Evolutionary conservation across 2,113 vertebrate genomes (phyloP).

Genomic region (Eublepharis macularius): DNA sequence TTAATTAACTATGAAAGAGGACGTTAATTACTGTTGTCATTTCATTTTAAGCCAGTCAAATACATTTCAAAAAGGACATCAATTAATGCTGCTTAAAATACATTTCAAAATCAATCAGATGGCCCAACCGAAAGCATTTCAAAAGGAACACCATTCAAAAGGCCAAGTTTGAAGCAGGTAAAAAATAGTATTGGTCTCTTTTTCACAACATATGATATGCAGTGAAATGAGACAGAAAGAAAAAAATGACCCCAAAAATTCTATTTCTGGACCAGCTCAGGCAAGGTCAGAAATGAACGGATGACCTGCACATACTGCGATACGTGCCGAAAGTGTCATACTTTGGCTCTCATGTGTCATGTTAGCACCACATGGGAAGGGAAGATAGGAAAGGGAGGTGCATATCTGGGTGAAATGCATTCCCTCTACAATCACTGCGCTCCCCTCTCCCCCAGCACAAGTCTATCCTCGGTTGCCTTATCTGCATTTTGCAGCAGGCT

Average conservation of each 20-base stretch:
- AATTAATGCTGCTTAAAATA: conserved; percentile 49
- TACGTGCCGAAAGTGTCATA: conserved; percentile 39
- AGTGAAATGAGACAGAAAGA: conserved; percentile 67
- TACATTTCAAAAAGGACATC: conserved; percentile 61
- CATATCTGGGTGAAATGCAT: conserved; percentile 58
- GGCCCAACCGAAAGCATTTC: conserved; percentile 51
- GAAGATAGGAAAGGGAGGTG: conserved; percentile 29
- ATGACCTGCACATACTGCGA: conserved; percentile 41
- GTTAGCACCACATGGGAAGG: conserved; percentile 11
- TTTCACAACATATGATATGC: conserved; percentile 63
- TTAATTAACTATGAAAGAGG: conserved; percentile 61
- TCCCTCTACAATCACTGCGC: conserved; percentile 51
- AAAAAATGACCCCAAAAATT: conserved; percentile 60
- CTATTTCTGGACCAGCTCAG: conserved; percentile 55
- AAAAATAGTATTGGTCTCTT: conserved; percentile 46
- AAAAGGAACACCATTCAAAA: conserved; percentile 48
- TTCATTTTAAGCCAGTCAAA: conserved; percentile 53
- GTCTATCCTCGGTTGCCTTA: conserved; percentile 56
- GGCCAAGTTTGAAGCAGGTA: conserved; percentile 32
- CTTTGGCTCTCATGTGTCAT: no score
- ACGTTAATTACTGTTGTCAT: conserved; percentile 60
- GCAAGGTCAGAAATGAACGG: conserved; percentile 54
- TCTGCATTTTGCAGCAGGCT: conserved; percentile 71
- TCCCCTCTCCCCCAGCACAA: conserved; percentile 40
- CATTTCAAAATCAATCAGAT: conserved; percentile 61